Evolutionary conservation across 2,797 vertebrate species (phyloP), one percentile per base, ranked within the genome.

Genomic region (Pelodytes ibericus): DNA sequence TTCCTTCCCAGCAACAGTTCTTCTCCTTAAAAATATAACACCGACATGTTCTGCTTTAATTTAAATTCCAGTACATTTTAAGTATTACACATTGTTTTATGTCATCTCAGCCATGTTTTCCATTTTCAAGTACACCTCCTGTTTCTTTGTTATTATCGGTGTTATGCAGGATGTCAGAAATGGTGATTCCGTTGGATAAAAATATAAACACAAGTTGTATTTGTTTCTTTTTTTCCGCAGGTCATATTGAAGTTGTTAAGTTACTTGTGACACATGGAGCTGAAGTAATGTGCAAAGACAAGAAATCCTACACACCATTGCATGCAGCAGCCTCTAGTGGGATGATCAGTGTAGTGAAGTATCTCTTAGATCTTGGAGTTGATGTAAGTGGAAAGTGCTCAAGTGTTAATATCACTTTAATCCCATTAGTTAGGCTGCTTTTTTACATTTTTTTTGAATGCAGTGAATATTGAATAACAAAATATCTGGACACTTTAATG

Each of bases 211-310:
- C 11, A 1, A 5, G 2, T 31, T 26, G 3, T 62, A 26, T 41
- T 13, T 27, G 60, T 68, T n/a, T n/a, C n/a, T n/a, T n/a, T n/a
- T 72, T 71, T 87, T 30, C 58, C 83, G 82, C 80, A 98, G 98
- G 98, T 81, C 97, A 99, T 86, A 96, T 95, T 84, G 98, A 99
- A 87, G 98, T 99, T 72, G 95, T 99, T 82, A 98, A 96, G 86
- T 85, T 99, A 74, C 92, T 99, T 2, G 94, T 96, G 70, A 93
- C 95, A 60, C 94, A 98, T 0, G 96, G 96, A 83, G 95, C 98
- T 31, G 98, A 99, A 88, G 95, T 98, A 79, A 93, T 93, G 24
- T 99, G 98, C 85, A 99, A 98, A 86, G 97, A 99, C 88, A 99
- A 99, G 88, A 99, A 97, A 82, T 95, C 95, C 0, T 99, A 99